Conservation (phyloP, 1,140 invertebrate genomes). For the Hypothenemus hampei region DNA sequence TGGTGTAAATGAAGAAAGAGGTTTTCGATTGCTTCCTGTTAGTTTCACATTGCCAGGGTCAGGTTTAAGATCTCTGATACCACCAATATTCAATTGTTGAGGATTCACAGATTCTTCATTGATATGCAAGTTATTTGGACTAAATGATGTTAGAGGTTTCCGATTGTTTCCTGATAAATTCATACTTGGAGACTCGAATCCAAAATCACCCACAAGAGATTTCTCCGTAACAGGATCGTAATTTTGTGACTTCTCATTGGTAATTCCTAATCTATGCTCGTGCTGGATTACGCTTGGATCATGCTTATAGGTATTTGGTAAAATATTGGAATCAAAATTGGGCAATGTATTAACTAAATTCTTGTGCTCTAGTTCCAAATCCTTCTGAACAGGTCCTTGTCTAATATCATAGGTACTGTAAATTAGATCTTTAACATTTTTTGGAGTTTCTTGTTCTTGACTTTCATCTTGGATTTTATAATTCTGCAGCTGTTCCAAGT, state of each 20-base stretch:
- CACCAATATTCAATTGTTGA: background rate
- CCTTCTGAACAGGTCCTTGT: slow-evolving; percentile 1
- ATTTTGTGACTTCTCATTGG: background rate
- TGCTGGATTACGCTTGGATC: slow-evolving; percentile 6
- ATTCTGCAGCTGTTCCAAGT: too few species aligned
- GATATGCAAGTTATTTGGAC: background rate
- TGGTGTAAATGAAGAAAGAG: too few species aligned
- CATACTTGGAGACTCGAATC: too few species aligned
- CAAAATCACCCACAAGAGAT: background rate
- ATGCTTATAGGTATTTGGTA: slow-evolving; percentile 13
- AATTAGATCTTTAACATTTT: slow-evolving; percentile 33
- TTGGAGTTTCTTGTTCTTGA: slow-evolving; percentile 26
- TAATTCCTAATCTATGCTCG: background rate
- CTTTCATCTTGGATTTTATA: slow-evolving; percentile 2
- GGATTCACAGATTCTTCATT: background rate
- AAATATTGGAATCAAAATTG: background rate
- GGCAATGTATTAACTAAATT: background rate
- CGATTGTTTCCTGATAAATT: background rate
- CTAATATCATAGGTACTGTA: slow-evolving; percentile 29
- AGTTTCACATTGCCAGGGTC: background rate
- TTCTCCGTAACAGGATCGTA: background rate
- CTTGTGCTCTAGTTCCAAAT: background rate
- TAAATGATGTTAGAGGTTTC: too few species aligned
- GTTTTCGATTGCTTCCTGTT: background rate
- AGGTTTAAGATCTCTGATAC: too few species aligned